These are phyloP conservation scores for Spilarctia lutea DNA, from an alignment of 2,888 invertebrate genomes.

Conservation along the genomic window DNA sequence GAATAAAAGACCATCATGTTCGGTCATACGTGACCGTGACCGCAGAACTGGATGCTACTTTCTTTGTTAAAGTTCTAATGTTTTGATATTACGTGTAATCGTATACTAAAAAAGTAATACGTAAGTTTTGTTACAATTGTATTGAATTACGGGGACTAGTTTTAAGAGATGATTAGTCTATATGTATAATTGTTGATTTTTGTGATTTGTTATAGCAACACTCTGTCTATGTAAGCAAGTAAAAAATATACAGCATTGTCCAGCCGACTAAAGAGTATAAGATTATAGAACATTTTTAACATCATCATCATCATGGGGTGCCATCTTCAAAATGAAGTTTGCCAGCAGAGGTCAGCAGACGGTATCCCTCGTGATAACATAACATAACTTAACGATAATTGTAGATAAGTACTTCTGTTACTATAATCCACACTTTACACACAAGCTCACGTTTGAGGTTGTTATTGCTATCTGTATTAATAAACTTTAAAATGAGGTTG, in stretches of 20 bases:
- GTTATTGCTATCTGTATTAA: neutral
- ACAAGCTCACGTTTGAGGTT: conserved; percentile 1
- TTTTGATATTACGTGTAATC: conserved; percentile 50
- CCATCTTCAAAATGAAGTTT: no score
- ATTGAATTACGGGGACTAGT: neutral
- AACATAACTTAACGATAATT: neutral
- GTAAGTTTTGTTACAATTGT: conserved; percentile 19
- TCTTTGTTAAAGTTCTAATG: conserved; percentile 69
- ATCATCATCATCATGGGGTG: no score
- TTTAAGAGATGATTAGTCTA: neutral
- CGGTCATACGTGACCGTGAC: conserved; percentile 82
- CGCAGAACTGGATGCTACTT: conserved; percentile 76
- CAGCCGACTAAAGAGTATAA: no score
- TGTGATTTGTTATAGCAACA: neutral
- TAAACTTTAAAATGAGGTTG: conserved; percentile 14
- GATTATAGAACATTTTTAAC: neutral
- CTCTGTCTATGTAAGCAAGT: neutral
- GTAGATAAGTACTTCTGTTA: neutral
- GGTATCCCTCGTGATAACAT: no score
- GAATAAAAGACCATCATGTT: conserved; percentile 80
- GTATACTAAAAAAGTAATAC: conserved; percentile 18
- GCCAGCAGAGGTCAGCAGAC: no score
- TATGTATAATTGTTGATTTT: neutral
- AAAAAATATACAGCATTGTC: neutral
- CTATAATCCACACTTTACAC: neutral